Conservation (phyloP, 2,888 invertebrate species). For the Lampropteryx suffumata region DNA sequence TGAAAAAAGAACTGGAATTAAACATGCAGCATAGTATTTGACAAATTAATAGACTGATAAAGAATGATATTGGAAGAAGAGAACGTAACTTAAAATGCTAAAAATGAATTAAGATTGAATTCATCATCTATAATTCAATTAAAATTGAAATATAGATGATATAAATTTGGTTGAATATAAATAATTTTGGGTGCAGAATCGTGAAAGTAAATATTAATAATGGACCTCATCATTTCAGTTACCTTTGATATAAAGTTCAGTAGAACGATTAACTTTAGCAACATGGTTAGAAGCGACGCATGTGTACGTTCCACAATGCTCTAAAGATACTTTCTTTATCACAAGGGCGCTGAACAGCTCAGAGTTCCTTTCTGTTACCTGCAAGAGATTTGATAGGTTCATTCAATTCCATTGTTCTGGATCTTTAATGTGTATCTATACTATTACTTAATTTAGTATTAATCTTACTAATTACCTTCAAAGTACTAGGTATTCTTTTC, state of each 20-base stretch:
- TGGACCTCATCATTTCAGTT: not conserved
- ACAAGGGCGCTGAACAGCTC: constrained; percentile 87
- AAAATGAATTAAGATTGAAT: too few species aligned
- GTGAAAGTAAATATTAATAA: too few species aligned
- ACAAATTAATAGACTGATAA: too few species aligned
- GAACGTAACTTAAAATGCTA: too few species aligned
- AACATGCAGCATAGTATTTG: not conserved
- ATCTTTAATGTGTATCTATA: not conserved
- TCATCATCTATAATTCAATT: too few species aligned
- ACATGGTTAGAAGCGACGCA: constrained; percentile 89
- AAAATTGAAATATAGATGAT: too few species aligned
- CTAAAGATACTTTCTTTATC: constrained; percentile 87
- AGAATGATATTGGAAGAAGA: too few species aligned
- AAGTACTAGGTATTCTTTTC: constrained; percentile 82
- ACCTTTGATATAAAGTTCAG: constrained; percentile 88
- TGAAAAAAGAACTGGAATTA: not conserved
- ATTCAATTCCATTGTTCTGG: not conserved
- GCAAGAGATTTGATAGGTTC: constrained; percentile 40
- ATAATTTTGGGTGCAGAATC: too few species aligned
- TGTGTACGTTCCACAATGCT: constrained; percentile 88
- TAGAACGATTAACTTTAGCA: constrained; percentile 87
- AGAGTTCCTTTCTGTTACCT: constrained; percentile 86
- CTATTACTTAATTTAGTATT: too few species aligned
- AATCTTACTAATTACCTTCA: constrained; percentile 76
- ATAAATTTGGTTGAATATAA: too few species aligned